Evolutionary conservation across 2,797 vertebrate species (phyloP).

Genomic region (Gymnopithys bicolor): DNA sequence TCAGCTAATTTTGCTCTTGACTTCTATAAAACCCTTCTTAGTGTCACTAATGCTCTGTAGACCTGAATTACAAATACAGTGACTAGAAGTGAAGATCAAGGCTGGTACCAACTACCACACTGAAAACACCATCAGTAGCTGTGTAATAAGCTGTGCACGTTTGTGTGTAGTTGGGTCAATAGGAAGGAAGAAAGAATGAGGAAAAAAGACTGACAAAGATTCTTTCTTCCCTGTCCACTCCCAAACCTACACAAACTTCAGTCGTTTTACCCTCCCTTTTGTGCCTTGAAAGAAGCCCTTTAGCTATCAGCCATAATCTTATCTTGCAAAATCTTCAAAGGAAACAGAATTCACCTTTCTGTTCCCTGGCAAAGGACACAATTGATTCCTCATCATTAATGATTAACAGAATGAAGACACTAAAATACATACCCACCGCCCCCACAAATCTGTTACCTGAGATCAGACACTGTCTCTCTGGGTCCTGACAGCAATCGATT

Average conservation of each 20-base stretch:
- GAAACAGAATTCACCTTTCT: background rate
- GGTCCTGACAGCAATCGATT: background rate
- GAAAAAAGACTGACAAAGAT: background rate
- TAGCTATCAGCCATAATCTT: background rate
- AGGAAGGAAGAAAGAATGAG: background rate
- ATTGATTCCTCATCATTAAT: background rate
- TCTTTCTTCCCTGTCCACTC: background rate
- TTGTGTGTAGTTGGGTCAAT: background rate
- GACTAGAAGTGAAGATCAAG: background rate
- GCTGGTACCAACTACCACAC: background rate
- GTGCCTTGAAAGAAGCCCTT: background rate
- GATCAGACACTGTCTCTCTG: background rate
- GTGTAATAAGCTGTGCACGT: background rate
- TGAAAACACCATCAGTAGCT: background rate
- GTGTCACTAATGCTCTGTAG: background rate
- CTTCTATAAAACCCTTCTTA: background rate
- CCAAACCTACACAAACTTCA: background rate
- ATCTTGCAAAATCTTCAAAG: background rate
- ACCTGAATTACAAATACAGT: background rate
- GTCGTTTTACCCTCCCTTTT: background rate
- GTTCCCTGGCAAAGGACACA: background rate
- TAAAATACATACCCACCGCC: background rate
- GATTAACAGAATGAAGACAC: background rate
- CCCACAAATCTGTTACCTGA: background rate
- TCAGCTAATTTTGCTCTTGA: constrained; percentile 5